Evolutionary conservation across 1,140 invertebrate species (phyloP), one percentile per base, ranked within the genome.

Genomic region (Thrips palmi): DNA sequence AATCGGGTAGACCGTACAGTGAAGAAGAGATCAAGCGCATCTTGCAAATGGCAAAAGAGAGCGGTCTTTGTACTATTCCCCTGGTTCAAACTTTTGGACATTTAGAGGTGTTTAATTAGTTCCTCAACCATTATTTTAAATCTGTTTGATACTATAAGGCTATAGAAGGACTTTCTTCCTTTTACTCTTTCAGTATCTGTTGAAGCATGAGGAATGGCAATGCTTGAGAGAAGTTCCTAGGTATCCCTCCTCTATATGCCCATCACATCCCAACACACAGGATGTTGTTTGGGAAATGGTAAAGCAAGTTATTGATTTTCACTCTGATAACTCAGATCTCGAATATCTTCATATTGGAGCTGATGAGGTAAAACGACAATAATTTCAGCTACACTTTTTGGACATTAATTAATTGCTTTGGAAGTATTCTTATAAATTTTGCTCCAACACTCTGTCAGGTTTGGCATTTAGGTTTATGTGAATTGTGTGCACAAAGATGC

Each of bases 81-180:
- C 62, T 97, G 3, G 67, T 97, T 6, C 93, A 96, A 61, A 94
- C 91, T 4, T 93, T 97, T 61, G 92, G 91, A 2, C 92, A 97
- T 57, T 56, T 92, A 53, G 86, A 94, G 53, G 64, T 64, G 46
- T 2, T 33, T 36, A 19, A 30, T 15, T 12, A 19, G 19, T 20
- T 19, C n/a, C 4, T 2, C 19, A 15, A 2, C 4, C n/a, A 4
- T 33, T 18, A 33, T n/a, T 33, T 2, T 8, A 33, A 15, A 18
- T 37, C 14, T 28, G 15, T 18, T 27, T 37, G n/a, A n/a, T n/a
- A n/a, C n/a, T n/a, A 5, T 37, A 37, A 25, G 15, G 23, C 27
- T 5, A 23, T 15, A 32, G 17, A 15, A 8, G 17, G 10, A 30
- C 19, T n/a, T 28, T 18, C 12, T 42, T 24, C 39, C 12, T 39